Percentiles rank a stretch among this genome's conserved stretches.
Conservation (phyloP, 1,140 invertebrate genomes). For the Xylocopa sonorina region DNA sequence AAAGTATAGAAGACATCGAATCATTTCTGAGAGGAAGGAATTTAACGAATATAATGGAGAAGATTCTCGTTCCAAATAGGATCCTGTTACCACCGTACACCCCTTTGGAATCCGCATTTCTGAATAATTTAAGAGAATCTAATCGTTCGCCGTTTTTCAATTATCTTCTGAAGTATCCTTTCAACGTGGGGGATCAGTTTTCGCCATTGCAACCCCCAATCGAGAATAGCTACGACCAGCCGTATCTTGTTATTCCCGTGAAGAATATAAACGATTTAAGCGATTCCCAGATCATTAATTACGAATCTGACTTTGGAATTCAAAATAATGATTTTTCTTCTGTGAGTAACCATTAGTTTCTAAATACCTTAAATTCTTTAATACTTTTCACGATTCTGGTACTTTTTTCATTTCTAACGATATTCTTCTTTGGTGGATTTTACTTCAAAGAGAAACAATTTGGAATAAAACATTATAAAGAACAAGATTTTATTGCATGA, state of each 20-base stretch:
- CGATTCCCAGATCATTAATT: neutral
- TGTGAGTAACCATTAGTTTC: too few relatives aligned
- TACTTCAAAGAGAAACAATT: too few relatives aligned
- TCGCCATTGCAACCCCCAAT: neutral
- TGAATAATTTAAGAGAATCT: neutral
- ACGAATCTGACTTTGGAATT: neutral
- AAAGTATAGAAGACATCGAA: neutral
- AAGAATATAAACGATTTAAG: neutral
- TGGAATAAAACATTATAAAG: too few relatives aligned
- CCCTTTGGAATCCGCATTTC: neutral
- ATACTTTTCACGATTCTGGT: too few relatives aligned
- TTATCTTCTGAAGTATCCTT: neutral
- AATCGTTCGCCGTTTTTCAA: conserved; percentile 15
- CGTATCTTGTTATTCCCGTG: neutral
- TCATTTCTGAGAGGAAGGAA: neutral
- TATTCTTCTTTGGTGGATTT: too few relatives aligned
- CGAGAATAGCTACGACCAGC: neutral
- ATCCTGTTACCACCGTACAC: conserved; percentile 37
- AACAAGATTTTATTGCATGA: too few relatives aligned
- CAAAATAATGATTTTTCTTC: too few relatives aligned
- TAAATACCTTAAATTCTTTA: too few relatives aligned
- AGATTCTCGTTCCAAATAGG: neutral
- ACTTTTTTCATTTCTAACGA: too few relatives aligned
- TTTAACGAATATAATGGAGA: neutral
- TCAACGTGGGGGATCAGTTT: neutral